Conservation (phyloP, 2,888 invertebrate species). For the Heliconius charithonia region DNA sequence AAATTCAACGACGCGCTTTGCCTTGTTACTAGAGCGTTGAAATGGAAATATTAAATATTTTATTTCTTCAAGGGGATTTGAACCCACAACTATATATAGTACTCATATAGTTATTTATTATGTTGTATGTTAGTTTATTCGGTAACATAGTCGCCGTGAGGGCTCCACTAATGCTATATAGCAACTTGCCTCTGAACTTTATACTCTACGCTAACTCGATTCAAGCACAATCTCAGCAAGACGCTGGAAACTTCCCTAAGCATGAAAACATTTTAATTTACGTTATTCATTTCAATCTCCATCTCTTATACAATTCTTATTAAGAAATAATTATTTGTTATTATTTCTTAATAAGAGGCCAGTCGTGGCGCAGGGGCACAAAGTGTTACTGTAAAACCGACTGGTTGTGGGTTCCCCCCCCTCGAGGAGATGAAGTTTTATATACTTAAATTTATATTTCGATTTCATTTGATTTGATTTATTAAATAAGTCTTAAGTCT, state of each 20-base stretch:
- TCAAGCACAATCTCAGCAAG: conserved; percentile 25
- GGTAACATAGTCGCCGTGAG: background rate
- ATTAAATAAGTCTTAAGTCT: background rate
- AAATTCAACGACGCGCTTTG: background rate
- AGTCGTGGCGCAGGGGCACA: too few relatives aligned
- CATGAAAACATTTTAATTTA: conserved; percentile 23
- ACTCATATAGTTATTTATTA: too few relatives aligned
- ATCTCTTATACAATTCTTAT: background rate
- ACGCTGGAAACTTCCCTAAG: conserved; percentile 13
- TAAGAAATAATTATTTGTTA: conserved; percentile 2
- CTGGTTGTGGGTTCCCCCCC: too few relatives aligned
- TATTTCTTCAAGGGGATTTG: background rate
- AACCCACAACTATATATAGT: too few relatives aligned
- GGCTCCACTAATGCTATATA: conserved; percentile 4
- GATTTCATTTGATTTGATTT: too few relatives aligned
- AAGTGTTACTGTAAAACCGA: too few relatives aligned
- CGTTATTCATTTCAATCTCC: background rate
- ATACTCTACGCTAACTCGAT: conserved; percentile 17
- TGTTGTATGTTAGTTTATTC: background rate
- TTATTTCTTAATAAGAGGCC: too few relatives aligned
- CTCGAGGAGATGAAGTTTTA: too few relatives aligned
- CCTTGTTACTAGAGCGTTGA: background rate
- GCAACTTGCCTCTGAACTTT: conserved; percentile 5
- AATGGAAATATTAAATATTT: background rate
- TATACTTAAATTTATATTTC: too few relatives aligned